Evolutionary conservation across 2,113 vertebrate genomes (phyloP), one percentile per base, ranked within the genome.

Genomic region (Phycodurus eques): DNA sequence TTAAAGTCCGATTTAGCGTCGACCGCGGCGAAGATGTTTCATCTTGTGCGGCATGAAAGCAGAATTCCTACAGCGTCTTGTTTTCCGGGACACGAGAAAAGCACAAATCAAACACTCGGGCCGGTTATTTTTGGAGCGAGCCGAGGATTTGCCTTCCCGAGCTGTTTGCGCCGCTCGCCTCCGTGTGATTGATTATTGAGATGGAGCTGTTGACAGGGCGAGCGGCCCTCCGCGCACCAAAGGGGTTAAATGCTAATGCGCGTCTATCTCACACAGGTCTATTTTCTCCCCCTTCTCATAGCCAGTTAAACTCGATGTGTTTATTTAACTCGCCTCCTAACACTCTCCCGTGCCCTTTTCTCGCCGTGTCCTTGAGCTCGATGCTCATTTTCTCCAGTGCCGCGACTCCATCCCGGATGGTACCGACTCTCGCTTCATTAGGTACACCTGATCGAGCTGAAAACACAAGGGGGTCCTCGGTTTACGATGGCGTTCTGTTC

Each of bases 171-270:
- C 13, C 71, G 68, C 63, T 83, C 67, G 72, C 49, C 13, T 85
- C 79, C 79, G 69, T 72, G 70, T 80, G 81, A 89, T 88, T 83
- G 88, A 85, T 84, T 82, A 71, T 75, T 78, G 68, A 78, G 76
- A 73, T 60, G 49, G 74, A 83, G 81, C 78, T 80, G 74, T 78
- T 83, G 81, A 85, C 84, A 70, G 69, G 70, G 80, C 70, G 11
- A 60, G 72, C 70, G 80, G 20, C 39, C 20, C 44, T 14, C 31
- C 15, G 60, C 19, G 22, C 56, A 44, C 43, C 22, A 73, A 27
- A 77, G 72, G 77, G 77, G 85, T 83, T 82, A 89, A 87, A 87
- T 80, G 80, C 84, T 82, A 82, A 89, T 85, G 72, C 73, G 56
- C 22, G 53, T 46, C 51, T 74, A 76, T 82, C 71, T 71, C 67